Evolutionary conservation across 2,113 vertebrate genomes (phyloP), one percentile per base, ranked within the genome.

Genomic region (Ptilorrhoa leucosticta): DNA sequence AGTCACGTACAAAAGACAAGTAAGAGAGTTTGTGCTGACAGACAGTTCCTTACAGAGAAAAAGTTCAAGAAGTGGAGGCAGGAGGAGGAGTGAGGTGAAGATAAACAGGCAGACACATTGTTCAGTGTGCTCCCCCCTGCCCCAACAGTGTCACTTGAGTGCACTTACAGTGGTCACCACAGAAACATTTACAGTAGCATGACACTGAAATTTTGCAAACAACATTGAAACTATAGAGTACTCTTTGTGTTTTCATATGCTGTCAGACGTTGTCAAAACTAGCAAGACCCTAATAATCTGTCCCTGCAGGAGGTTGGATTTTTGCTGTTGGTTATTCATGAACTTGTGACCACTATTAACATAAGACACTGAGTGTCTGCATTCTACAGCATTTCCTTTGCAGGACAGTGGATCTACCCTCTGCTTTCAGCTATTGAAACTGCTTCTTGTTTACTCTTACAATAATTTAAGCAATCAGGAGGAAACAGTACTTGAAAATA

Each of bases 71-170:
- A 48, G 22, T 7, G 28, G n/a, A 68, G 44, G 40, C 23, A 83
- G 72, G 8, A 22, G 66, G 44, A 75, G 33, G 23, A 60, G 10
- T 1, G 16, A 89, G 60, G 14, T 37, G 51, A 53, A 73, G 40
- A 61, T 5, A 47, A 89, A 50, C 10, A 63, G 35, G 45, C 47
- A 78, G 42, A 71, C 53, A 50, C 3, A 15, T 3, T 71, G 39
- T 13, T 75, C 12, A 69, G 47, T 0, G 5, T 6, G 35, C 35
- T 83, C 30, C 18, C 18, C 35, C 19, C 56, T 37, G 21, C 20
- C 30, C 39, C 2, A 1, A 63, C 0, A 57, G 30, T 0, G 0
- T 39, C 44, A 42, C 48, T 50, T 2, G 1, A 47, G 47, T 8
- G 28, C 23, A 60, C 13, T 27, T 23, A 45, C 7, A 35, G 8